phyloP scores from a whole-genome alignment of 2,888 invertebrate genomes.

The Trachelus troglodyta region DNA sequence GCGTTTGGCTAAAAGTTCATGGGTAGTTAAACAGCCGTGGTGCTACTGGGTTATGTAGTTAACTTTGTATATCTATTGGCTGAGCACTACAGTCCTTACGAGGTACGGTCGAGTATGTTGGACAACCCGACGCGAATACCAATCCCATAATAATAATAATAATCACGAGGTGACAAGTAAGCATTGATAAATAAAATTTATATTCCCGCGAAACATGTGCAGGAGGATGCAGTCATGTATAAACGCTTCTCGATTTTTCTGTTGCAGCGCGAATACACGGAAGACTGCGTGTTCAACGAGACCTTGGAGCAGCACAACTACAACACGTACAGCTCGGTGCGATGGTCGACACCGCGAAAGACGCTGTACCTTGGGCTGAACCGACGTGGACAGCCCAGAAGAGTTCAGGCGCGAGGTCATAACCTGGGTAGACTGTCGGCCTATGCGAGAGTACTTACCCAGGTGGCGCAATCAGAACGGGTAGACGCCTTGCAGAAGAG shows the following conservation, averaged over 20 bases:
- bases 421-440: constrained; percentile 79
- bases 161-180: background rate
- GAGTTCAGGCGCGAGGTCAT: constrained; percentile 77
- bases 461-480: constrained; percentile 69
- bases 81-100: background rate
- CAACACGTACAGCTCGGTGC: constrained; percentile 84
- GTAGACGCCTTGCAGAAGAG: constrained; percentile 67
- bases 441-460: constrained; percentile 79
- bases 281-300: constrained; percentile 88
- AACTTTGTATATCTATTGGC: background rate
- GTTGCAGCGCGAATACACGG: constrained; percentile 86
- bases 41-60: background rate
- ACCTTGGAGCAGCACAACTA: constrained; percentile 86
- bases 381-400: constrained; percentile 78
- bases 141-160: background rate
- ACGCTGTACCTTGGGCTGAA: constrained; percentile 83
- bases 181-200: background rate
- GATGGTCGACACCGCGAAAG: constrained; percentile 75
- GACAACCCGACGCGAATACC: background rate
- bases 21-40: background rate
- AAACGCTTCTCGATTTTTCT: constrained; percentile 51
- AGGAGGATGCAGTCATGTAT: background rate
- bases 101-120: background rate
- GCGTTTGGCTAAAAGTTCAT: too few relatives aligned
- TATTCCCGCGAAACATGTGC: background rate